Conservation (phyloP, 2,797 vertebrate genomes). For the Acrossocheilus fasciatus region DNA sequence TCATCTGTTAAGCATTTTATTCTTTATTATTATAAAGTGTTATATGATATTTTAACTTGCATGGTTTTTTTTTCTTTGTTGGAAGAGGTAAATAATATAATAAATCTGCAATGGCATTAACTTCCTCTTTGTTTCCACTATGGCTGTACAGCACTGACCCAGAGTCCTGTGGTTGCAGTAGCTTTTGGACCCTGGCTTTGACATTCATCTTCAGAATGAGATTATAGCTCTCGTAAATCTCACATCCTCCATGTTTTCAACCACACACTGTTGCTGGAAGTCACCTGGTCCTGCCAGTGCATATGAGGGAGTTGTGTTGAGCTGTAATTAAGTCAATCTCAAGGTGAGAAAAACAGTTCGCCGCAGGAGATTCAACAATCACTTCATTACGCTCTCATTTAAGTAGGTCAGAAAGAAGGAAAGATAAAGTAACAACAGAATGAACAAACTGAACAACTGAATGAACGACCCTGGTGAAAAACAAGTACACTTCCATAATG, state of each 20-base stretch:
- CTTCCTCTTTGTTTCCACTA: neutral
- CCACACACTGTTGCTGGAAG: constrained; percentile 11
- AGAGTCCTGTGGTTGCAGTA: constrained; percentile 26
- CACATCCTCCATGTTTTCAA: constrained; percentile 32
- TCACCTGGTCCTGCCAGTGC: constrained; percentile 3
- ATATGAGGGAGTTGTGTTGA: neutral
- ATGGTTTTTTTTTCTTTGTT: neutral
- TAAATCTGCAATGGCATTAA: neutral
- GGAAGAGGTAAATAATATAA: neutral
- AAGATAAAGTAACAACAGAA: neutral
- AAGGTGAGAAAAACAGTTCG: constrained; percentile 46
- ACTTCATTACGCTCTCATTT: constrained; percentile 12
- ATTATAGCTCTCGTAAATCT: constrained; percentile 36
- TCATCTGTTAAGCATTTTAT: neutral
- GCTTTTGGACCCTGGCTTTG: constrained; percentile 41
- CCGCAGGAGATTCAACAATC: constrained; percentile 30
- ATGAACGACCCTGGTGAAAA: neutral
- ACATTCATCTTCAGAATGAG: constrained; percentile 54
- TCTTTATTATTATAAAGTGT: neutral
- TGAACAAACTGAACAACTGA: too few relatives aligned
- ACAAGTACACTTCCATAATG: too few relatives aligned
- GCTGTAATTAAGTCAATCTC: constrained; percentile 49
- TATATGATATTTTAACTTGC: neutral
- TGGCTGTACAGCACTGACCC: constrained; percentile 15
- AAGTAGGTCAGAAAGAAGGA: neutral